These are phyloP conservation scores for Aselliscus stoliczkanus DNA, from an alignment of 2,797 vertebrate species.

Conservation along the genomic window DNA sequence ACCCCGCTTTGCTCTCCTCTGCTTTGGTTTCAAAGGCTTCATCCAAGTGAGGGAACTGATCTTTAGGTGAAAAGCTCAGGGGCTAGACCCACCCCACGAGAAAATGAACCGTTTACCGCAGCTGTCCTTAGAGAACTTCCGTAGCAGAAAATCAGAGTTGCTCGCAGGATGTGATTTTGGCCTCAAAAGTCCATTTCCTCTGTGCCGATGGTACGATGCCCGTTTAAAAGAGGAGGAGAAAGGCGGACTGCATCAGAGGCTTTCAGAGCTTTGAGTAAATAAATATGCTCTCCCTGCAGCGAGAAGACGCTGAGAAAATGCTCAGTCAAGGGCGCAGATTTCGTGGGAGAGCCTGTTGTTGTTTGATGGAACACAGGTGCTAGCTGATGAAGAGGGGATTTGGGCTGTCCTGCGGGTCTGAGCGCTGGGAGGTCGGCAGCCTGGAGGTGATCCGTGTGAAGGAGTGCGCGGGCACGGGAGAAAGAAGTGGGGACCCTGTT, in stretches of 20 bases:
- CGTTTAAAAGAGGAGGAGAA: background rate
- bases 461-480: too few relatives aligned
- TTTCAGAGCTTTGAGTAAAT: background rate
- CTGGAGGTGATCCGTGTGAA: rapidly evolving
- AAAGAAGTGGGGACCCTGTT: background rate
- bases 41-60: slow-evolving; percentile 22
- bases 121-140: background rate
- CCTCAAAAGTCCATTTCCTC: slow-evolving; percentile 26
- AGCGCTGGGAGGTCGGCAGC: background rate
- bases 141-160: background rate
- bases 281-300: background rate
- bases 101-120: background rate
- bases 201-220: background rate
- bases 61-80: slow-evolving; percentile 25
- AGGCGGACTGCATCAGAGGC: background rate
- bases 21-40: background rate
- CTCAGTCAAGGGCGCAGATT: background rate
- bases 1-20: background rate
- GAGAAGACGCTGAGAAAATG: background rate
- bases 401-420: background rate
- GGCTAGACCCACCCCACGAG: background rate
- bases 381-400: background rate
- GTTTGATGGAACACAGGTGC: background rate
- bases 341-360: background rate
- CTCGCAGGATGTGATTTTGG: slow-evolving; percentile 2